Evolutionary conservation across 2,113 vertebrate species (phyloP), one percentile per base, ranked within the genome.

Genomic region (Hypanus sabinus): DNA sequence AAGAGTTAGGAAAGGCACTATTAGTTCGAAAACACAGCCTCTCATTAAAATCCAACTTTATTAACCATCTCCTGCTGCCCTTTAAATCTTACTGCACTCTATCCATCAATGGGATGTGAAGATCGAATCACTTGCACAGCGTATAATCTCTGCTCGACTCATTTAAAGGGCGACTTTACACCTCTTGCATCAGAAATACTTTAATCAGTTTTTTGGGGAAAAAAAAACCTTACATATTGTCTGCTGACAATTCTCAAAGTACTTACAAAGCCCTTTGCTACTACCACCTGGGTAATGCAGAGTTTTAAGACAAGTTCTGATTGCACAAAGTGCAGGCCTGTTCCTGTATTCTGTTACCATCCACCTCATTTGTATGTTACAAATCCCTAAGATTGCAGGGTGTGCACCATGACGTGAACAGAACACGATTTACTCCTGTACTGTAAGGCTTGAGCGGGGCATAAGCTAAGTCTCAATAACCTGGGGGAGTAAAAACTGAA

Each of bases 281-380:
- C 12, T 65, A 36, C 33, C 65, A 90, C 65, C 85, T 65, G 57
- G n/a, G 60, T 65, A 4, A 30, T 16, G n/a, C 85, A 65, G 12
- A 8, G 8, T 88, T 65, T 65, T 33, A 55, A 65, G 65, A 65
- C 60, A n/a, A 90, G 62, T 90, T 30, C 30, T 90, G 30, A 30
- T 90, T 65, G 1, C 85, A 33, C n/a, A 33, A 90, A 90, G 85
- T 68, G 85, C 85, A 90, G 85, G 85, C 85, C 60, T 90, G 85
- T 16, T 88, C 62, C 85, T 90, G 85, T 33, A 65, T 60, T 65
- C 62, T 20, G 60, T 65, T 90, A 65, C 85, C 60, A 68, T 62
- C 30, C 85, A 90, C 85, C 85, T 90, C 85, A 90, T 90, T 87
- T 62, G 60, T 90, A 90, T 60, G 65, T 90, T 65, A 90, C 85